A percentile compares a stretch with the other conserved stretches of the same genome.
These are phyloP conservation scores for Philonicus albiceps DNA, from an alignment of 2,888 invertebrate genomes.

Conservation along the genomic window DNA sequence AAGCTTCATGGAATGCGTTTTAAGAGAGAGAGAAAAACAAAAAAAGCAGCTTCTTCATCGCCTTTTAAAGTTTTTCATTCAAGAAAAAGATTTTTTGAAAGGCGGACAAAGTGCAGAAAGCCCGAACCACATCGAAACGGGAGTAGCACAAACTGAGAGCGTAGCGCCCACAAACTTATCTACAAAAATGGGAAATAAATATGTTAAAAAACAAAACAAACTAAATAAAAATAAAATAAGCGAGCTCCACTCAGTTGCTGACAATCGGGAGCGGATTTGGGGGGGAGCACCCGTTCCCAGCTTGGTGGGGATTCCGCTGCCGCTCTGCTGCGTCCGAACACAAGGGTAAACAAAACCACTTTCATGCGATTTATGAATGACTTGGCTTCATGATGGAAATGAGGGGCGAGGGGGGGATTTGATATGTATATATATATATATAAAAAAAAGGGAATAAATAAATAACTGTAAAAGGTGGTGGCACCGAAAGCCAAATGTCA, in stretches of 20 bases:
- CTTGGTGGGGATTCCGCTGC: neutral
- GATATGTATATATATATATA: neutral
- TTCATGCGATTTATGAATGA: conserved; percentile 37
- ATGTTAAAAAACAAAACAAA: too few species aligned
- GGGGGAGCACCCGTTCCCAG: neutral
- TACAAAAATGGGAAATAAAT: neutral
- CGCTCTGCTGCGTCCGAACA: neutral
- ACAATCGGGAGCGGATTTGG: neutral
- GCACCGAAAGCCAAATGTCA: neutral
- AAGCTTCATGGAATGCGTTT: neutral
- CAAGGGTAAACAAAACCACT: conserved; percentile 13
- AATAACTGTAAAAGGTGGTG: neutral
- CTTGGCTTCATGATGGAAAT: neutral
- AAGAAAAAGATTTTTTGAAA: neutral
- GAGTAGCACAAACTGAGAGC: neutral
- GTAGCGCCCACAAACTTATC: neutral
- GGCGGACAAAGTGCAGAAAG: neutral
- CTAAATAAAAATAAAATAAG: neutral
- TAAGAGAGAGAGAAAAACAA: neutral
- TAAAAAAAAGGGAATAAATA: neutral
- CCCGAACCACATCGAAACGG: neutral
- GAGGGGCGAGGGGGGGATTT: too few species aligned
- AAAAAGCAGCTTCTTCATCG: too few species aligned
- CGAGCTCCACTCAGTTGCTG: neutral
- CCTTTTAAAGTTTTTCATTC: neutral